These are phyloP conservation scores for Pteropus rufus DNA, from an alignment of 2,797 vertebrate species.

Conservation along the genomic window DNA sequence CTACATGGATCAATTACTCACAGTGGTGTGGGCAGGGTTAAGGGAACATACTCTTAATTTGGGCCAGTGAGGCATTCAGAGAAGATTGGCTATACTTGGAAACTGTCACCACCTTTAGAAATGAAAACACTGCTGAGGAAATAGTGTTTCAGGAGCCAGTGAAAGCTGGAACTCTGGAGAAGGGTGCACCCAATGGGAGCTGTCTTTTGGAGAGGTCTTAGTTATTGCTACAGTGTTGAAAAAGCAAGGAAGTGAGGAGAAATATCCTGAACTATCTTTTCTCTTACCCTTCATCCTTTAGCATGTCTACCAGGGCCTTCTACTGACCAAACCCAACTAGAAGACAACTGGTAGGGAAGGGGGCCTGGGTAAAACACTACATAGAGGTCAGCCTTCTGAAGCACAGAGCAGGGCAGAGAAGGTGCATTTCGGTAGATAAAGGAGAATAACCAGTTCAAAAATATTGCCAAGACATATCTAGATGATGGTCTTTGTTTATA, in stretches of 20 bases:
- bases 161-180: background rate
- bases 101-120: background rate
- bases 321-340: background rate
- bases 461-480: background rate
- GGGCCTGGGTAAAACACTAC: background rate
- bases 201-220: background rate
- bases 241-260: background rate
- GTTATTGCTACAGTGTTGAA: background rate
- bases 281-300: background rate
- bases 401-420: background rate
- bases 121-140: background rate
- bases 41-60: background rate
- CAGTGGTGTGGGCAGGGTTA: background rate
- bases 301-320: background rate
- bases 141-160: background rate
- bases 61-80: background rate
- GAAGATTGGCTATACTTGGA: background rate
- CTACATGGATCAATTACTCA: background rate
- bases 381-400: background rate
- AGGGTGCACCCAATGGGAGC: background rate
- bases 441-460: background rate
- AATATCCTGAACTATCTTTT: background rate
- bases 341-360: background rate
- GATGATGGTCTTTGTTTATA: background rate
- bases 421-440: background rate